Conservation (phyloP, 2,113 vertebrate species). For the Ellobius talpinus region DNA sequence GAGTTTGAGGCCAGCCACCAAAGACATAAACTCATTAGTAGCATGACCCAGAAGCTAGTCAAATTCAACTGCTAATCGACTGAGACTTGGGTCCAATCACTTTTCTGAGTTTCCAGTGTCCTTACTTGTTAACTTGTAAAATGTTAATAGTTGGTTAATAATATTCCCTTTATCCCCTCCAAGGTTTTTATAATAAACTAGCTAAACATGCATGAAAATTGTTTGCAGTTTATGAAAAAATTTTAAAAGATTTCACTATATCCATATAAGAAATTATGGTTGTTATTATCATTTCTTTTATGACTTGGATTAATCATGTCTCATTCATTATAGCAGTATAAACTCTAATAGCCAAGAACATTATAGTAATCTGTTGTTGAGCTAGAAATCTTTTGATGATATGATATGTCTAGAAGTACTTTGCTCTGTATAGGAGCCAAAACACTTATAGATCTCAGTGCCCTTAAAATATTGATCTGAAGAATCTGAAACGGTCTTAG, state of each 20-base stretch:
- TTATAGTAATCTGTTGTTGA: slow-evolving; percentile 72
- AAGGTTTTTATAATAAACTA: slow-evolving; percentile 1
- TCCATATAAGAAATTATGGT: slow-evolving; percentile 40
- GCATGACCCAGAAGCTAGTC: background rate
- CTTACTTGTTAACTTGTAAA: background rate
- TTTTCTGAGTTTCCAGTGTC: background rate
- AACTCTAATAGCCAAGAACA: slow-evolving; percentile 65
- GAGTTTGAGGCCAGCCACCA: background rate
- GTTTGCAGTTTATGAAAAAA: background rate
- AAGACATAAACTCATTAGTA: background rate
- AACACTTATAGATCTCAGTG: background rate
- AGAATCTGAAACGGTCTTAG: background rate
- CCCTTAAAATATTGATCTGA: background rate
- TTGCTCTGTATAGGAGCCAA: slow-evolving; percentile 57
- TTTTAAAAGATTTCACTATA: slow-evolving; percentile 3
- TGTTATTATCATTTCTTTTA: slow-evolving; percentile 75
- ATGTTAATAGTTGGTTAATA: background rate
- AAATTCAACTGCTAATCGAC: background rate
- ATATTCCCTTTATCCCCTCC: background rate
- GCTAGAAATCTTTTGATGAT: slow-evolving; percentile 62
- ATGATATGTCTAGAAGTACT: slow-evolving; percentile 62
- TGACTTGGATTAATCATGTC: slow-evolving; percentile 72
- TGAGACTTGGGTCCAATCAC: background rate
- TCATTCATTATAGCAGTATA: slow-evolving; percentile 59
- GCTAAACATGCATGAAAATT: slow-evolving; percentile 42